Percentiles rank a stretch among this genome's conserved stretches.
phyloP scores from a whole-genome alignment of 2,797 vertebrate genomes.

The Tolypeutes matacus region DNA sequence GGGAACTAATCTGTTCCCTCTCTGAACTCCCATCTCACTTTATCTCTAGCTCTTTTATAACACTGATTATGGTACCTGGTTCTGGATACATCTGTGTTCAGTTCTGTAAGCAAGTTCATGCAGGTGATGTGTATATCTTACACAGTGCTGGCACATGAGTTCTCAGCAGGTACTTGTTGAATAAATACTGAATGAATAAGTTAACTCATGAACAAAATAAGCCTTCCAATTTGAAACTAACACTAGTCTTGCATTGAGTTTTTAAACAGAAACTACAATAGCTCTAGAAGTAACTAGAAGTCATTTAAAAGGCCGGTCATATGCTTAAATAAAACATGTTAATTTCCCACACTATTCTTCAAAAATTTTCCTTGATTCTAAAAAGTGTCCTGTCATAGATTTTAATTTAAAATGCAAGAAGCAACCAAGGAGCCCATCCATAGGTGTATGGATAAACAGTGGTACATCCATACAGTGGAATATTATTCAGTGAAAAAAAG shows the following conservation, averaged over 20 bases:
- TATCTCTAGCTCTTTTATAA: not conserved
- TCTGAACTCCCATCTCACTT: not conserved
- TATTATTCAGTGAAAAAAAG: too few species aligned
- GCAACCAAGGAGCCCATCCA: too few species aligned
- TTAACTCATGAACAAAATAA: not conserved
- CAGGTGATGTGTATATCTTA: not conserved
- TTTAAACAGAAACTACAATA: not conserved
- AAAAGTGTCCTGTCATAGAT: not conserved
- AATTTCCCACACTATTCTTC: not conserved
- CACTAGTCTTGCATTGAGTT: slow-evolving; percentile 25
- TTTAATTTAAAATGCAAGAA: slow-evolving; percentile 9
- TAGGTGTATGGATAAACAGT: too few species aligned
- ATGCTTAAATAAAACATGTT: not conserved
- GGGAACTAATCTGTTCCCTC: not conserved
- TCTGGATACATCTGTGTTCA: not conserved
- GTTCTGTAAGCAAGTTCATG: not conserved
- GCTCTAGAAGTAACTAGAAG: not conserved
- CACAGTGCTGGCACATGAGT: not conserved
- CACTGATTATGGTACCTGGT: not conserved
- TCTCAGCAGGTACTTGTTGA: not conserved
- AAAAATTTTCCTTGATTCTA: slow-evolving; percentile 6
- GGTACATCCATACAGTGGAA: too few species aligned
- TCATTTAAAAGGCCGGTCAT: not conserved
- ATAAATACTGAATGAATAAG: not conserved
- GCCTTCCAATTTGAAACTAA: not conserved